Evolutionary conservation across 2,888 invertebrate genomes (phyloP).

Genomic region (Notodromas monacha): DNA sequence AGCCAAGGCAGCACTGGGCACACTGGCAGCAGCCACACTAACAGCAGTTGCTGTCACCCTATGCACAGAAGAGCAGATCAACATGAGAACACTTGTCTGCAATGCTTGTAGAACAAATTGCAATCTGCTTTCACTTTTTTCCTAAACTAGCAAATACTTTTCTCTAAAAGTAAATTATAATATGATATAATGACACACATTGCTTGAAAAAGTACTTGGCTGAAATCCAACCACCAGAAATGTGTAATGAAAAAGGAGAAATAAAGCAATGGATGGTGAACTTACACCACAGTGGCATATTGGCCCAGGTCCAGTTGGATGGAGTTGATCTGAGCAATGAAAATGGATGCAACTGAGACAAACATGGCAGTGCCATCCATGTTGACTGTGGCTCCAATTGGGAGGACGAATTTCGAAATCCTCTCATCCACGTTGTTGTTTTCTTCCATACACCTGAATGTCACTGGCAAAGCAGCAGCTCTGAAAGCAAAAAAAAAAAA

Average conservation of each 20-base stretch:
- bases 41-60: constrained; percentile 51
- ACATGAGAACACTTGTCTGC: too few relatives aligned
- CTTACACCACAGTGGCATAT: constrained; percentile 53
- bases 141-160: too few relatives aligned
- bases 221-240: too few relatives aligned
- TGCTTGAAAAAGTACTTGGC: too few relatives aligned
- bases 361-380: constrained; percentile 74
- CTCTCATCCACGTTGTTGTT: constrained; percentile 42
- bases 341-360: constrained; percentile 51
- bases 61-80: constrained; percentile 6
- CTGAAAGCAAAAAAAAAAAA: constrained; percentile 17
- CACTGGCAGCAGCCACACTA: constrained; percentile 56
- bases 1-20: constrained; percentile 53
- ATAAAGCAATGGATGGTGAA: too few relatives aligned
- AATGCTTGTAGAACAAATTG: too few relatives aligned
- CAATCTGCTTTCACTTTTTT: too few relatives aligned
- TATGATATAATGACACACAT: too few relatives aligned
- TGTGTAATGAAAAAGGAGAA: too few relatives aligned
- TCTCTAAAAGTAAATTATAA: too few relatives aligned
- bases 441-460: constrained; percentile 53
- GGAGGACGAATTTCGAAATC: constrained; percentile 53
- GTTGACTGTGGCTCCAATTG: constrained; percentile 67
- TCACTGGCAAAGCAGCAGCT: constrained; percentile 58
- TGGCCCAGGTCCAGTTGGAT: constrained; percentile 44
- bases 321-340: constrained; percentile 57